Percentiles rank a stretch among this genome's conserved stretches.
These are phyloP conservation scores for Porphyrio hochstetteri DNA, from an alignment of 2,113 vertebrate genomes.

Conservation along the genomic window DNA sequence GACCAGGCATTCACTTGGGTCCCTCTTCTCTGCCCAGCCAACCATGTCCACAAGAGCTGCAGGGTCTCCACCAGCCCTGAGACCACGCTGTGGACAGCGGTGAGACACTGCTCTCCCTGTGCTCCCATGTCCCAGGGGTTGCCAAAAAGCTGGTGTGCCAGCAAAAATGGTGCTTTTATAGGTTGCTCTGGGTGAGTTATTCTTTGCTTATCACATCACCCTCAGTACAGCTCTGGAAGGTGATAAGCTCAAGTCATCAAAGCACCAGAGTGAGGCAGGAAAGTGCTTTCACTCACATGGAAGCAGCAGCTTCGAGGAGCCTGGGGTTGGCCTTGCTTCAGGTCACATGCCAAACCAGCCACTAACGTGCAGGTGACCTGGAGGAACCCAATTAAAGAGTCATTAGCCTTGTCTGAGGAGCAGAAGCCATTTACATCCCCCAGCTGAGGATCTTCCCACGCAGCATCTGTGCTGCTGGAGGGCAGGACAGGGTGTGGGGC, in stretches of 20 bases:
- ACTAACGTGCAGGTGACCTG: rapidly evolving
- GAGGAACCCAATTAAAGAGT: neutral
- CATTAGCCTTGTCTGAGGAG: neutral
- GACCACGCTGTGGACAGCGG: no score
- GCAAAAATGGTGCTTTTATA: neutral
- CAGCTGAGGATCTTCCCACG: neutral
- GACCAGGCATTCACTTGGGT: neutral
- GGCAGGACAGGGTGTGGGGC: neutral
- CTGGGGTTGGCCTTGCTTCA: neutral
- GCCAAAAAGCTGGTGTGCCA: neutral
- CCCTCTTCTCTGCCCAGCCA: neutral
- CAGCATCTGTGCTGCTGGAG: neutral
- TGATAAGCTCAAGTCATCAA: neutral
- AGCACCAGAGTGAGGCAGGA: neutral
- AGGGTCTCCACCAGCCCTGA: neutral
- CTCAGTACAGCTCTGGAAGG: neutral
- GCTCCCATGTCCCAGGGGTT: neutral
- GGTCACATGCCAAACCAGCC: neutral
- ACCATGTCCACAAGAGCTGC: neutral
- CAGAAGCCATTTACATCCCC: neutral
- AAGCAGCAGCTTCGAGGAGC: neutral
- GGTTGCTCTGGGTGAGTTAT: neutral
- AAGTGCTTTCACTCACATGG: neutral
- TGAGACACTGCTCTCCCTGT: neutral
- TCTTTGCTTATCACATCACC: neutral